These are phyloP conservation scores for Habrosyne pyritoides DNA, from an alignment of 2,888 invertebrate species.

Conservation along the genomic window DNA sequence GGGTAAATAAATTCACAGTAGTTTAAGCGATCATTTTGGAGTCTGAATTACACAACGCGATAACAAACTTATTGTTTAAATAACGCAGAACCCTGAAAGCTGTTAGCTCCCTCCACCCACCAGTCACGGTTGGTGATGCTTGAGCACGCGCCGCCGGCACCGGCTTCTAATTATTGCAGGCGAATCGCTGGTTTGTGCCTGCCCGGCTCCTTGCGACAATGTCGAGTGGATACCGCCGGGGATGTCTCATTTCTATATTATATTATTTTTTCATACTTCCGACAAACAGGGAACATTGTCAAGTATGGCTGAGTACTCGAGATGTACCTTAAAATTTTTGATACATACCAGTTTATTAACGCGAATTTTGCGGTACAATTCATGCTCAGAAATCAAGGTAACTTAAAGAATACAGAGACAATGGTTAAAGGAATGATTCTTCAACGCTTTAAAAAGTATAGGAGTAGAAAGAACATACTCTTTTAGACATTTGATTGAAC, in stretches of 20 bases:
- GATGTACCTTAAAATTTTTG: background rate
- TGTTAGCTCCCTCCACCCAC: background rate
- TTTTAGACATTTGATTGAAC: too few species aligned
- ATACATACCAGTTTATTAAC: too few species aligned
- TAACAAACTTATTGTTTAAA: too few species aligned
- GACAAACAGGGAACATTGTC: conserved; percentile 16
- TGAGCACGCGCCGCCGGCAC: conserved; percentile 48
- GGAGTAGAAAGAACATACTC: too few species aligned
- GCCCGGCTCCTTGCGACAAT: conserved; percentile 27
- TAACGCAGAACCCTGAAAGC: conserved; percentile 7
- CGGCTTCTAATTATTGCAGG: conserved; percentile 56
- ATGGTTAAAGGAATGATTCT: too few species aligned
- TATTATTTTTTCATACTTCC: conserved; percentile 2
- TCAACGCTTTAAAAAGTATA: too few species aligned
- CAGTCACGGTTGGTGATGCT: conserved; percentile 23
- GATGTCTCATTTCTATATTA: conserved; percentile 2
- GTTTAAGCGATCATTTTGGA: too few species aligned
- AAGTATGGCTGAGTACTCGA: conserved; percentile 7
- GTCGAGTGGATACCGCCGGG: conserved; percentile 31
- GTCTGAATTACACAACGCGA: too few species aligned
- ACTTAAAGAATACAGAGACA: too few species aligned
- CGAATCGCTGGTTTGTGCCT: conserved; percentile 25
- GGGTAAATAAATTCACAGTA: too few species aligned
- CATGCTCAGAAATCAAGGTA: too few species aligned
- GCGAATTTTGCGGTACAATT: too few species aligned